These are phyloP conservation scores for Pampusana beccarii DNA, from an alignment of 2,113 vertebrate species.

Conservation along the genomic window DNA sequence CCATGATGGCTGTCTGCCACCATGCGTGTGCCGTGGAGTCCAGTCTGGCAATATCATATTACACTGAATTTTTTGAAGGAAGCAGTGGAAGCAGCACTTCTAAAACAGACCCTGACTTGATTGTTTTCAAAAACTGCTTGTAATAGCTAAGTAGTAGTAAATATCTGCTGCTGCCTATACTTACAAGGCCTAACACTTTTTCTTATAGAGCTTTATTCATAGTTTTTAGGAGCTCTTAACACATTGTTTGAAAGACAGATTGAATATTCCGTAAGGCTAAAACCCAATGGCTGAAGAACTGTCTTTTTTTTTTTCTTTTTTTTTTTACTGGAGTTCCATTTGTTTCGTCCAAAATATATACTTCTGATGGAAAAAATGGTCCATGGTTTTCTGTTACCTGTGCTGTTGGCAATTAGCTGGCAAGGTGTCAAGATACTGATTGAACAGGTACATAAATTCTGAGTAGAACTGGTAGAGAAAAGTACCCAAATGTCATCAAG, in stretches of 20 bases:
- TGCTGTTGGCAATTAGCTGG: not conserved
- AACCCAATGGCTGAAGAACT: not conserved
- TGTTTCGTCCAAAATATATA: not conserved
- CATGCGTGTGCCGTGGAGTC: not conserved
- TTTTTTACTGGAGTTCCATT: not conserved
- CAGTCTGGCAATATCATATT: not conserved
- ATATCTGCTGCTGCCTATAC: not conserved
- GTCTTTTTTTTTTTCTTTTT: too few species aligned
- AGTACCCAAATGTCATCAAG: not conserved
- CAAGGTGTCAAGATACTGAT: not conserved
- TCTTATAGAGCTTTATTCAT: not conserved
- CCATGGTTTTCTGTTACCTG: not conserved
- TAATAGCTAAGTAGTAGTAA: not conserved
- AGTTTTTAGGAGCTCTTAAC: not conserved
- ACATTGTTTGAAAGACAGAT: not conserved
- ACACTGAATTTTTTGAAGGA: not conserved
- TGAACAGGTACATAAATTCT: not conserved
- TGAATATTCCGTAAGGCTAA: not conserved
- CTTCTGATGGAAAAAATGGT: not conserved
- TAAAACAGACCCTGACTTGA: not conserved
- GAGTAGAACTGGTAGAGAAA: not conserved
- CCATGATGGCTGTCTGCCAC: slow-evolving; percentile 13
- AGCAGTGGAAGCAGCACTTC: not conserved
- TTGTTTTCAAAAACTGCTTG: not conserved
- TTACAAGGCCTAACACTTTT: not conserved